phyloP scores from a whole-genome alignment of 2,888 invertebrate genomes.

The Aphrophora alni region DNA sequence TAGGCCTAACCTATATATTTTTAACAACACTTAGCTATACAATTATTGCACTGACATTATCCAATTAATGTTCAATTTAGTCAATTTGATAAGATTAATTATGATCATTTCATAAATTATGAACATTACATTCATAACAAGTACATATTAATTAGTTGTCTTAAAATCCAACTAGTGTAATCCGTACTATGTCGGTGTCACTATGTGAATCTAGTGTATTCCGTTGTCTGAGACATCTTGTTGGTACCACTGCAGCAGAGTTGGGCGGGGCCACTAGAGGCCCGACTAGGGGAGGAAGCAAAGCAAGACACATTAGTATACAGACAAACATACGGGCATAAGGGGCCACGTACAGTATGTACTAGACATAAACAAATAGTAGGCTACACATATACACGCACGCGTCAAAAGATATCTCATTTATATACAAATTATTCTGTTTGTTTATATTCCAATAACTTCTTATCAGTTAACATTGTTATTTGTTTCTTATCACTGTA shows the following conservation, averaged over 20 bases:
- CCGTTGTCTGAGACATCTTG: not conserved
- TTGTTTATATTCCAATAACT: not conserved
- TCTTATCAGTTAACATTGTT: not conserved
- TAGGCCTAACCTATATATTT: too few relatives aligned
- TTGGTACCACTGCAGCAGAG: constrained; percentile 17
- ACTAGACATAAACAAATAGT: not conserved
- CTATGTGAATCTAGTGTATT: not conserved
- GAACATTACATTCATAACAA: too few relatives aligned
- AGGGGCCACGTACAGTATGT: too few relatives aligned
- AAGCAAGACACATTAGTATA: not conserved
- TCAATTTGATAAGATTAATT: too few relatives aligned
- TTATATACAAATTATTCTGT: not conserved
- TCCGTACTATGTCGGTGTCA: not conserved
- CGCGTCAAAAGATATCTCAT: not conserved
- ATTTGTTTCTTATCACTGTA: too few relatives aligned
- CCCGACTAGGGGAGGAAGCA: constrained; percentile 14
- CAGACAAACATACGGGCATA: not conserved
- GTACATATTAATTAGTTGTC: too few relatives aligned
- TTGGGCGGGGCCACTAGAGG: constrained; percentile 34
- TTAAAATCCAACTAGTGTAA: not conserved
- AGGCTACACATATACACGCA: not conserved
- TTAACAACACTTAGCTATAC: too few relatives aligned
- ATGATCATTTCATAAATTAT: too few relatives aligned
- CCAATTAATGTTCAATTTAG: too few relatives aligned
- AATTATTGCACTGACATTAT: too few relatives aligned